Conservation (phyloP, 2,888 invertebrate species). For the Phorcus lineatus region DNA sequence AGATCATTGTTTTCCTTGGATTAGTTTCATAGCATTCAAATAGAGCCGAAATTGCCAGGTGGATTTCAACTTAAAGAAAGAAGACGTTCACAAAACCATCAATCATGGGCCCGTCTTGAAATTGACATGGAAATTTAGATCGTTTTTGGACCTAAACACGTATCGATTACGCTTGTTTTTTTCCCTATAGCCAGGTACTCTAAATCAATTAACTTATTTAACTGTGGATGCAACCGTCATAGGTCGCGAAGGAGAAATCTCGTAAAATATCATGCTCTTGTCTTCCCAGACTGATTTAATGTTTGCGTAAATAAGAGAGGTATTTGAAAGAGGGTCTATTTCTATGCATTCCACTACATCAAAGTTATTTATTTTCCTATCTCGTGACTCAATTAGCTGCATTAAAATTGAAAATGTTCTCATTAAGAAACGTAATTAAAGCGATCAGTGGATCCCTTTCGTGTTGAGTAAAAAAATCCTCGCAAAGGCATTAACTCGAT, state of each 20-base stretch:
- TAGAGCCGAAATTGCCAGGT: neutral
- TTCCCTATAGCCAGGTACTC: neutral
- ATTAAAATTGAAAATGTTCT: slow-evolving; percentile 18
- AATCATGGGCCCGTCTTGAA: neutral
- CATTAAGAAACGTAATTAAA: neutral
- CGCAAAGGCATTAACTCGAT: neutral
- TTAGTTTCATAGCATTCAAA: neutral
- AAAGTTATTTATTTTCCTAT: slow-evolving; percentile 2
- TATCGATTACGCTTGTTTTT: neutral
- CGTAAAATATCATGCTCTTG: slow-evolving; percentile 2
- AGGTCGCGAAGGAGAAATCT: neutral
- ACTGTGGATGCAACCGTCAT: neutral
- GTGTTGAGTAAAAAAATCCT: neutral
- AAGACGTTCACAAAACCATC: neutral
- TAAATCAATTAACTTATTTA: slow-evolving; percentile 20
- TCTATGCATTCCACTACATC: neutral
- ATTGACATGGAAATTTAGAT: slow-evolving; percentile 14
- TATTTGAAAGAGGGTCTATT: slow-evolving; percentile 2
- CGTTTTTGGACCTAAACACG: slow-evolving; percentile 6
- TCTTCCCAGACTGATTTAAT: neutral
- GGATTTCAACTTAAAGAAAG: neutral
- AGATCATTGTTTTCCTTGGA: neutral
- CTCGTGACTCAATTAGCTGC: slow-evolving; percentile 17
- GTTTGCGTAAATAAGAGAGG: slow-evolving; percentile 5
- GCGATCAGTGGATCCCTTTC: neutral